Evolutionary conservation across 2,797 vertebrate genomes (phyloP).

Genomic region (Varecia variegata): DNA sequence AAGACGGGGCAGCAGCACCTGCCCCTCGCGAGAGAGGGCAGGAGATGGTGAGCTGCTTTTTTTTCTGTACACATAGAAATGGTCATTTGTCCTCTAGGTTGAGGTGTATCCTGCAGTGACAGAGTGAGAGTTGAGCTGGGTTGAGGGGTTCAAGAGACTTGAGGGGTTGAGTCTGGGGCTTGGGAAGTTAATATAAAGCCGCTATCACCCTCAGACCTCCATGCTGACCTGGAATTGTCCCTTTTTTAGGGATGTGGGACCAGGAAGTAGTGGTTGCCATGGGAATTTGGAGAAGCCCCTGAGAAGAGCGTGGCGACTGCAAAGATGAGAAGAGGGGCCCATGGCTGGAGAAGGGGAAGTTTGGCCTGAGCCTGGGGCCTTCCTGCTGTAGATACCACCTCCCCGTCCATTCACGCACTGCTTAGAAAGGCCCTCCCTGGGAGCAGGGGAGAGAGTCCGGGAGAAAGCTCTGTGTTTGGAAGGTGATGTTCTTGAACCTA

Average conservation of each 20-base stretch:
- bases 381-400: not conserved
- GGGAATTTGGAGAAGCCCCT: not conserved
- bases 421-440: not conserved
- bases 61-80: not conserved
- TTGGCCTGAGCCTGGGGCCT: not conserved
- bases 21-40: not conserved
- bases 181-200: not conserved
- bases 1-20: not conserved
- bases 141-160: not conserved
- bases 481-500: constrained; percentile 9
- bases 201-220: not conserved
- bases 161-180: not conserved
- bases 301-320: not conserved
- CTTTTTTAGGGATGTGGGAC: not conserved
- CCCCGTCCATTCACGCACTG: not conserved
- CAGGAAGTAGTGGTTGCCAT: not conserved
- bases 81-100: not conserved
- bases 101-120: not conserved
- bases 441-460: not conserved
- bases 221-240: not conserved
- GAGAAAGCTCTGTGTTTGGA: not conserved
- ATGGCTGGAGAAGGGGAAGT: not conserved
- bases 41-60: not conserved
- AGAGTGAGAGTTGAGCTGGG: not conserved
- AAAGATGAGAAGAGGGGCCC: not conserved